Conservation (phyloP, 1,140 invertebrate species). For the Danaus melanippus region DNA sequence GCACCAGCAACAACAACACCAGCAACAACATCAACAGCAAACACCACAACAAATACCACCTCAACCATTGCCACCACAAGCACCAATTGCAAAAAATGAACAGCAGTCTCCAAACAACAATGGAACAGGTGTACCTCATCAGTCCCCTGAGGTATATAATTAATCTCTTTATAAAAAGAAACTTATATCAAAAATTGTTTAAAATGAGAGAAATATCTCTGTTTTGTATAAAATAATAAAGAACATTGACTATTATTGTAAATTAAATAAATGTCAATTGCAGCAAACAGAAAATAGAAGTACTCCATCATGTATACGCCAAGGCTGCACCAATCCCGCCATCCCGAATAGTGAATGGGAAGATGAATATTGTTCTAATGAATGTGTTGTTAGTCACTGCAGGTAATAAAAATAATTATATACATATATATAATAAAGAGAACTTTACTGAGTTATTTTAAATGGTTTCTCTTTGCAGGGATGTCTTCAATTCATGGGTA, state of each 20-base stretch:
- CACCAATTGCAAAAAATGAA: conserved; percentile 36
- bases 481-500: conserved; percentile 93
- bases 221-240: too few species aligned
- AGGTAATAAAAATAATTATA: conserved; percentile 72
- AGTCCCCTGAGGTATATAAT: conserved; percentile 44
- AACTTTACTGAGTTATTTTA: too few species aligned
- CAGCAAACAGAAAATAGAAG: conserved; percentile 70
- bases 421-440: not conserved
- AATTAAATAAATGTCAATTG: conserved; percentile 20
- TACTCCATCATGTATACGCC: conserved; percentile 85
- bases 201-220: too few species aligned
- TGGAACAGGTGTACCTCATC: conserved; percentile 51
- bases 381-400: conserved; percentile 97
- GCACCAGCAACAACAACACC: conserved; percentile 44
- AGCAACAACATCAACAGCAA: conserved; percentile 47
- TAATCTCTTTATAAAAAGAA: too few species aligned
- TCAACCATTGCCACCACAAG: conserved; percentile 33
- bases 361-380: conserved; percentile 97
- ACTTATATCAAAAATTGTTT: not conserved
- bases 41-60: conserved; percentile 48
- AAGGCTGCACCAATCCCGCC: conserved; percentile 92
- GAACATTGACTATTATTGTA: conserved; percentile 1
- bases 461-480: conserved; percentile 73
- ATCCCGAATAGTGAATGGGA: conserved; percentile 96
- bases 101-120: conserved; percentile 42